phyloP scores from a whole-genome alignment of 2,797 vertebrate genomes.

The Clarias platycephalus region DNA sequence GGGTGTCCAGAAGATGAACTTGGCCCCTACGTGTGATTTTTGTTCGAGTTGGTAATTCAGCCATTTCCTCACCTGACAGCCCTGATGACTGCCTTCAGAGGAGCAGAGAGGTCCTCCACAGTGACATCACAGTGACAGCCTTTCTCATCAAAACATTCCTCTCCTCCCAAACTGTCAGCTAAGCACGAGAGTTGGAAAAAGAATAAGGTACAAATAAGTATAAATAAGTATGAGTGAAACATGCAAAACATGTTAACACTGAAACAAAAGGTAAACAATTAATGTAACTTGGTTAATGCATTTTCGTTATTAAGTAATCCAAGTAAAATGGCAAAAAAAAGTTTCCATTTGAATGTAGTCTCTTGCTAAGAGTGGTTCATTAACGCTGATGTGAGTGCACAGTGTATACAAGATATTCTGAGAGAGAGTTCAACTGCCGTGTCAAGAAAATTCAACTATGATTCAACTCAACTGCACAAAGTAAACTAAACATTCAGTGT shows the following conservation, averaged over 20 bases:
- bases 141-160: slow-evolving; percentile 90
- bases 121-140: slow-evolving; percentile 95
- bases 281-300: not conserved
- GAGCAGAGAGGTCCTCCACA: slow-evolving; percentile 91
- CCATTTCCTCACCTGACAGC: slow-evolving; percentile 86
- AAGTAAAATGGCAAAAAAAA: not conserved
- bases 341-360: not conserved
- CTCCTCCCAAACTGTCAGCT: slow-evolving; percentile 86
- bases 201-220: not conserved
- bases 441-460: not conserved
- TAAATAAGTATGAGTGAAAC: not conserved
- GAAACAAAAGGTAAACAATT: not conserved
- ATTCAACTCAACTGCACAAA: not conserved
- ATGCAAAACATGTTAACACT: not conserved
- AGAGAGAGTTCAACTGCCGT: not conserved
- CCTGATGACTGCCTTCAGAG: slow-evolving; percentile 92
- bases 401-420: not conserved
- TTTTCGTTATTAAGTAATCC: not conserved
- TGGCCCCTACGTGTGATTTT: not conserved
- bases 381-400: not conserved
- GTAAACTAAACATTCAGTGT: not conserved
- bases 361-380: not conserved
- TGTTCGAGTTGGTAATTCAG: not conserved
- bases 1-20: slow-evolving; percentile 5
- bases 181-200: slow-evolving; percentile 30